Conservation (phyloP, 2,888 invertebrate species). For the Dermolepida albohirtum region DNA sequence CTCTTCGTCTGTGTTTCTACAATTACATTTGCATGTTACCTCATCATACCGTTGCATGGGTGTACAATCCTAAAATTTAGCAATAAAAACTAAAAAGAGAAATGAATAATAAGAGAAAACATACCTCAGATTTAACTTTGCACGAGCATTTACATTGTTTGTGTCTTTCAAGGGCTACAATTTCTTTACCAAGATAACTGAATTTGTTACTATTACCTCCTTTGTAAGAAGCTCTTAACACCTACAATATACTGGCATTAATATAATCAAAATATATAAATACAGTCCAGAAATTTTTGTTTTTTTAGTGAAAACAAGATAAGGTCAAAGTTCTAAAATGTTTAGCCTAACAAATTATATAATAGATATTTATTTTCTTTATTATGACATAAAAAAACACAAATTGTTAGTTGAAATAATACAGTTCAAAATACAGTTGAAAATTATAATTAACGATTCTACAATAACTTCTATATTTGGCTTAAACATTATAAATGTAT, state of each 20-base stretch:
- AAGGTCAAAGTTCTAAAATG: too few species aligned
- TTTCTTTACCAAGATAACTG: slow-evolving; percentile 63
- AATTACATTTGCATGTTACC: slow-evolving; percentile 72
- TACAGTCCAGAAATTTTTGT: too few species aligned
- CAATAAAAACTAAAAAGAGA: neutral
- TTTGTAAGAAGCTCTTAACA: slow-evolving; percentile 6
- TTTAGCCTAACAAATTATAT: too few species aligned
- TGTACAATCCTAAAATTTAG: slow-evolving; percentile 69
- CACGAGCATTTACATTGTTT: slow-evolving; percentile 73
- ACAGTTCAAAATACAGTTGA: too few species aligned
- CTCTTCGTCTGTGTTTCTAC: slow-evolving; percentile 72
- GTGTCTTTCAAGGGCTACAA: slow-evolving; percentile 72
- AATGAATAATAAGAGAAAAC: slow-evolving; percentile 39
- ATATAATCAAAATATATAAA: too few species aligned
- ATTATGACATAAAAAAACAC: too few species aligned
- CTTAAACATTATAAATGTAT: too few species aligned
- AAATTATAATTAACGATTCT: too few species aligned
- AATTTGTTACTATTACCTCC: slow-evolving; percentile 53
- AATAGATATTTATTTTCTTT: too few species aligned
- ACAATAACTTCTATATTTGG: too few species aligned
- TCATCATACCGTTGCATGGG: slow-evolving; percentile 69
- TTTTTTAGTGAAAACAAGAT: too few species aligned
- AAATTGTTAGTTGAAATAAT: too few species aligned
- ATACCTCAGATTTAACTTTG: slow-evolving; percentile 69
- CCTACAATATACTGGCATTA: slow-evolving; percentile 10